Evolutionary conservation across 2,113 vertebrate genomes (phyloP).

Genomic region (Muntiacus muntjak): DNA sequence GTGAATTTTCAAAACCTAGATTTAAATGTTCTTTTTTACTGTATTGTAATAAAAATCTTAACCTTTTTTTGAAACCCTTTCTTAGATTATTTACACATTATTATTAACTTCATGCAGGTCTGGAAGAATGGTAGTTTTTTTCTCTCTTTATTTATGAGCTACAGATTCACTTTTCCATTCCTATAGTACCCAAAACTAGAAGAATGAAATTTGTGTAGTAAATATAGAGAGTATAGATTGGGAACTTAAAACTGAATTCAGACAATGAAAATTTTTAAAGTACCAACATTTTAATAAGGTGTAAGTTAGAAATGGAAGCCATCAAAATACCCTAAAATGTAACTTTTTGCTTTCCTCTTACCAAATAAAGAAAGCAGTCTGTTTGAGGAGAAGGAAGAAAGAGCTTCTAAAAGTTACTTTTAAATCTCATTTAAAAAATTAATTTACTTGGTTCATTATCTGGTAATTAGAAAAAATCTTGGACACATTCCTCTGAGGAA

Average conservation of each 20-base stretch:
- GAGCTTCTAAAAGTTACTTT: background rate
- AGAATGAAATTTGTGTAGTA: background rate
- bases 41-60: background rate
- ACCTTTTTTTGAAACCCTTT: background rate
- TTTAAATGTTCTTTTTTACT: background rate
- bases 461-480: constrained; percentile 1
- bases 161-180: background rate
- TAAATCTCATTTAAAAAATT: background rate
- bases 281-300: background rate
- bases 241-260: background rate
- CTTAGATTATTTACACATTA: constrained; percentile 11
- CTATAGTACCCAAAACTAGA: background rate
- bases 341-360: background rate
- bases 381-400: background rate
- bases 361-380: background rate
- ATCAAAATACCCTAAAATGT: background rate
- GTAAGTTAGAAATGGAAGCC: background rate
- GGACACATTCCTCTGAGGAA: background rate
- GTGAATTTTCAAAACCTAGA: background rate
- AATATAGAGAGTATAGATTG: background rate
- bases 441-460: constrained; percentile 5
- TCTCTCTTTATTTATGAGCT: background rate
- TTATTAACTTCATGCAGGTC: background rate
- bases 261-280: background rate
- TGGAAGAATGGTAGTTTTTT: background rate